These are phyloP conservation scores for Muscicapa adusta DNA, from an alignment of 2,113 vertebrate genomes.

Conservation along the genomic window DNA sequence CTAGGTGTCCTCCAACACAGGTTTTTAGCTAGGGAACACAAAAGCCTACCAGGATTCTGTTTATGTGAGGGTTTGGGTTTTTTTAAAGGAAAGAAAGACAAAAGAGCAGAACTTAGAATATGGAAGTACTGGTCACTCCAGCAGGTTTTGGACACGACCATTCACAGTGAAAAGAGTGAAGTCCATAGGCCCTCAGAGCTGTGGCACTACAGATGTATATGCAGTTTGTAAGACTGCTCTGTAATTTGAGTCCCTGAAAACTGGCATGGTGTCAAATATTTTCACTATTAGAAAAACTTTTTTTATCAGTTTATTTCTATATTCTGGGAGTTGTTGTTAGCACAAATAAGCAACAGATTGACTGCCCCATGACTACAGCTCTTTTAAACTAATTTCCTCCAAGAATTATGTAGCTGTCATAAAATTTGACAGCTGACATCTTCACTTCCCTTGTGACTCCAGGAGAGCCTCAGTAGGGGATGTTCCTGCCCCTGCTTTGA, in stretches of 20 bases:
- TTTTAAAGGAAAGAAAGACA: background rate
- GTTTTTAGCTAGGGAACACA: background rate
- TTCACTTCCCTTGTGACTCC: background rate
- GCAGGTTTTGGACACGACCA: background rate
- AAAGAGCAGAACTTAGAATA: background rate
- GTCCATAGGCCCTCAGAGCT: background rate
- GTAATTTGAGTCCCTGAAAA: background rate
- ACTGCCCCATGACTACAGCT: background rate
- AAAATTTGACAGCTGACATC: background rate
- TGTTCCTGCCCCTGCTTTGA: background rate
- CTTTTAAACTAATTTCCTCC: background rate
- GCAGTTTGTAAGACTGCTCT: background rate
- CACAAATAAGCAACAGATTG: background rate
- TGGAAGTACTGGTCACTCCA: background rate
- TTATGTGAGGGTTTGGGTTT: accelerated
- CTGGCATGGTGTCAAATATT: background rate
- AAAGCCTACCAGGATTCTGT: background rate
- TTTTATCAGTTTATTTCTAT: background rate
- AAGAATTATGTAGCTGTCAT: background rate
- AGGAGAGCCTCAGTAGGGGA: background rate
- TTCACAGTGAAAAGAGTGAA: background rate
- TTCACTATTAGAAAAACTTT: background rate
- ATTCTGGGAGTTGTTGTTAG: background rate
- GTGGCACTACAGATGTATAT: background rate
- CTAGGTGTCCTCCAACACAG: background rate